Evolutionary conservation across 2,797 vertebrate species (phyloP), one percentile per base, ranked within the genome.

Genomic region (Chrosomus eos): DNA sequence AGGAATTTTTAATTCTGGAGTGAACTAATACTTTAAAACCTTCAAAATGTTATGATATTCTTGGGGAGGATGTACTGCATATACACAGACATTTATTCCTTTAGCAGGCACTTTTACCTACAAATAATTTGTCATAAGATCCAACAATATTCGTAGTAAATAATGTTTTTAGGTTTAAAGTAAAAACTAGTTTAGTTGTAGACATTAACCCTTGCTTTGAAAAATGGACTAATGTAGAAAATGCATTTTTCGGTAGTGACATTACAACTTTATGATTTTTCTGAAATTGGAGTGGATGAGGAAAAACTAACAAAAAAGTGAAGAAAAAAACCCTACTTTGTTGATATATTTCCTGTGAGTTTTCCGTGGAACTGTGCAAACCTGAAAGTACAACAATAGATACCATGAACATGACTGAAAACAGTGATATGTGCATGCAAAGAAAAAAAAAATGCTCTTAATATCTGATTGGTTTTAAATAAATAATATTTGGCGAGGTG

Each of bases 251-350:
- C n/a, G 10, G 38, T 43, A 71, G 13, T 70, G 14, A 45, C 38
- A 43, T 53, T 19, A 7, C 11, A 45, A 45, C 4, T 45, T 45
- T 45, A 45, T 4, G 43, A 45, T 45, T 45, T 45, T 14, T 1
- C 45, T 48, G 13, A 48, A 48, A 48, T 48, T 48, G 45, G 11
- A 45, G 45, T 48, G 45, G 45, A 48, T 48, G 14, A 16, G 14
- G 45, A 48, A 48, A 48, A 48, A 71, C 13, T 28, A 4, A 26
- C 1, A 45, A 40, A 78, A 40, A 21, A 9, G 6, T 4, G 14
- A 19, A 23, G 5, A 1, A 31, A n/a, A 55, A 13, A 80, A 38
- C 79, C 91, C 73, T 91, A 95, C 95, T 94, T 87, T 88, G 89
- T 43, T 88, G 91, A 23, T 88, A 23, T 74, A 89, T 89, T 31